Evolutionary conservation across 1,140 invertebrate genomes (phyloP), one percentile per base, ranked within the genome.

Genomic region (Muscidifurax raptorellus): DNA sequence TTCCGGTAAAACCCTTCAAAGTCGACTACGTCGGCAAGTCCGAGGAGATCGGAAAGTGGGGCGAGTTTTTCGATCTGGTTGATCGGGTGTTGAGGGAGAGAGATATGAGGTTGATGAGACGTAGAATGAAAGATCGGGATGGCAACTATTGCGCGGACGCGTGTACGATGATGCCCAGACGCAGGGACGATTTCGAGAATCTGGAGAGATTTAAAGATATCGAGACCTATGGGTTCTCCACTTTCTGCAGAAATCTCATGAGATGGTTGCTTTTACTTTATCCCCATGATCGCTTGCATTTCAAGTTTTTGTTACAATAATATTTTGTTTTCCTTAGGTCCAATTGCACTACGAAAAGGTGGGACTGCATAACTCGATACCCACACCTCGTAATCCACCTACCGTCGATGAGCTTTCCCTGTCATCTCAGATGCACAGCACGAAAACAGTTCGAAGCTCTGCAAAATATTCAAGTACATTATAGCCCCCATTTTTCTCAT

Each of bases 401-500:
- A 13, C 86, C 87, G 10, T 88, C 87, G 2, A 59, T 87, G 77
- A 74, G 85, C 59, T 86, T 81, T 40, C 47, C 83, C 12, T 69
- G 74, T n/a, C 44, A 84, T 13, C 25, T 88, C 3, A 78, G 85
- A 18, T 25, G 47, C 27, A 81, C 27, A 67, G 85, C 40, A 13
- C 15, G 15, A 22, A 52, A 40, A 0, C 47, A 76, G 0, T 88
- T 85, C 52, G 15, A 80, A 30, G 40, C 77, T 18, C 66, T 86
- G 15, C 87, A 88, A 83, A 88, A 88, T 83, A 78, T 86, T 66
- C 87, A 88, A 83, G 87, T 87, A 81, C 2, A 75, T 81, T 52
- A 3, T 44, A 40, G 36, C 36, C 36, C n/a, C 25, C 36, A 1
- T 78, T 59, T 18, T 52, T 64, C 2, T 76, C 9, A 52, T 76